phyloP scores from a whole-genome alignment of 2,797 vertebrate genomes.

The Bovichtus variegatus region DNA sequence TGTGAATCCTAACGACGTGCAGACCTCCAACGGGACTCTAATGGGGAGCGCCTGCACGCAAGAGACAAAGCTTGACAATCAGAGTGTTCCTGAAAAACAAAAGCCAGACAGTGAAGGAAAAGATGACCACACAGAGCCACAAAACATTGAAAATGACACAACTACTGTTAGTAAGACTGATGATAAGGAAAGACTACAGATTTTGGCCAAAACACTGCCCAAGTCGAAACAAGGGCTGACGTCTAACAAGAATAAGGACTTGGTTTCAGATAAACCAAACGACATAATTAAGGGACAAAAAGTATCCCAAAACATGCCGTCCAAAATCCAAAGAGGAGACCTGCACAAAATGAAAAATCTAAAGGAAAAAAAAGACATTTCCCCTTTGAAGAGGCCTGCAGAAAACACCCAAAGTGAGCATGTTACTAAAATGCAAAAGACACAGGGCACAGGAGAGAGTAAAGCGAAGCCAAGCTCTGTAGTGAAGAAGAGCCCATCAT shows the following conservation, averaged over 20 bases:
- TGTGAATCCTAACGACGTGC: slow-evolving; percentile 88
- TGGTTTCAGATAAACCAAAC: slow-evolving; percentile 66
- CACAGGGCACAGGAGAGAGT: slow-evolving; percentile 70
- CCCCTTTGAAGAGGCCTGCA: slow-evolving; percentile 84
- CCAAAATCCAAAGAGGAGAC: slow-evolving; percentile 77
- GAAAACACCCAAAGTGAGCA: slow-evolving; percentile 79
- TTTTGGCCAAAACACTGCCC: slow-evolving; percentile 60
- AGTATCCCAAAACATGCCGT: slow-evolving; percentile 60
- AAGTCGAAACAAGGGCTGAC: slow-evolving; percentile 75
- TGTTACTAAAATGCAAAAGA: slow-evolving; percentile 89
- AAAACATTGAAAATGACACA: slow-evolving; percentile 57
- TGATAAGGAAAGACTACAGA: slow-evolving; percentile 62
- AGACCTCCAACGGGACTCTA: slow-evolving; percentile 79
- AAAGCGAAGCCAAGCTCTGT: slow-evolving; percentile 77
- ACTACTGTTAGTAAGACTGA: slow-evolving; percentile 52
- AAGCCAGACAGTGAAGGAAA: slow-evolving; percentile 38
- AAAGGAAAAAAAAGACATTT: slow-evolving; percentile 76
- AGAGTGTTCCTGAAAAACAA: slow-evolving; percentile 54
- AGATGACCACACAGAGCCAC: slow-evolving; percentile 45
- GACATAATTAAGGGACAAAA: slow-evolving; percentile 68
- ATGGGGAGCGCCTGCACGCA: slow-evolving; percentile 26
- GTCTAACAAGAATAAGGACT: slow-evolving; percentile 73
- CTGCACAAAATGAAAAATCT: slow-evolving; percentile 66
- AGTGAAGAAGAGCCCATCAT: slow-evolving; percentile 76
- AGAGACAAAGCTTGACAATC: slow-evolving; percentile 72